These are phyloP conservation scores for Leptarthrus brevirostris DNA, from an alignment of 2,888 invertebrate species.

Conservation along the genomic window DNA sequence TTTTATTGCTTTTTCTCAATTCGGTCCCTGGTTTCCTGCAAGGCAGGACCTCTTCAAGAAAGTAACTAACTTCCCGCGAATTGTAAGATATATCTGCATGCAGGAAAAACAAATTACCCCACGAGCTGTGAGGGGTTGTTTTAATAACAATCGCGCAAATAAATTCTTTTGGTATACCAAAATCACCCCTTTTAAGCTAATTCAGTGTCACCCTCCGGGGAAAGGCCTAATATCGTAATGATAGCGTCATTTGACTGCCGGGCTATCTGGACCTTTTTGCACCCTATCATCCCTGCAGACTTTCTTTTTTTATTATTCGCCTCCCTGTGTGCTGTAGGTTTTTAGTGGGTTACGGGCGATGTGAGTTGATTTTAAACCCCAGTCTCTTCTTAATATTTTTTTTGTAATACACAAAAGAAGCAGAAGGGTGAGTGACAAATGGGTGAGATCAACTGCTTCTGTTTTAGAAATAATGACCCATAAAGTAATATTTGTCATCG, in stretches of 20 bases:
- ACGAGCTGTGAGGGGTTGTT: conserved; percentile 46
- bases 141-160: conserved; percentile 54
- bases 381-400: conserved; percentile 1
- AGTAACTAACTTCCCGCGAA: not conserved
- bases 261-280: conserved; percentile 17
- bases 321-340: conserved; percentile 18
- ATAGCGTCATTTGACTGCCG: conserved; percentile 52
- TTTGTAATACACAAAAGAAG: not conserved
- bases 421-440: conserved; percentile 51
- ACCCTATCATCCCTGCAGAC: conserved; percentile 3
- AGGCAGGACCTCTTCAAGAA: conserved; percentile 3
- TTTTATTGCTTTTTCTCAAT: not conserved
- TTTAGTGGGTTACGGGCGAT: conserved; percentile 39
- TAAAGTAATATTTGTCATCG: conserved; percentile 66
- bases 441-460: conserved; percentile 45
- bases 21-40: not conserved
- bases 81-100: not conserved
- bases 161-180: conserved; percentile 55
- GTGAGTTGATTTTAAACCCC: conserved; percentile 42
- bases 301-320: conserved; percentile 6
- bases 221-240: conserved; percentile 52
- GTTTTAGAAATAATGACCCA: conserved; percentile 63
- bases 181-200: conserved; percentile 50
- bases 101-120: conserved; percentile 41
- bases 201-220: conserved; percentile 31